These are phyloP conservation scores for Ylistrum balloti DNA, from an alignment of 1,140 invertebrate species.

Conservation along the genomic window DNA sequence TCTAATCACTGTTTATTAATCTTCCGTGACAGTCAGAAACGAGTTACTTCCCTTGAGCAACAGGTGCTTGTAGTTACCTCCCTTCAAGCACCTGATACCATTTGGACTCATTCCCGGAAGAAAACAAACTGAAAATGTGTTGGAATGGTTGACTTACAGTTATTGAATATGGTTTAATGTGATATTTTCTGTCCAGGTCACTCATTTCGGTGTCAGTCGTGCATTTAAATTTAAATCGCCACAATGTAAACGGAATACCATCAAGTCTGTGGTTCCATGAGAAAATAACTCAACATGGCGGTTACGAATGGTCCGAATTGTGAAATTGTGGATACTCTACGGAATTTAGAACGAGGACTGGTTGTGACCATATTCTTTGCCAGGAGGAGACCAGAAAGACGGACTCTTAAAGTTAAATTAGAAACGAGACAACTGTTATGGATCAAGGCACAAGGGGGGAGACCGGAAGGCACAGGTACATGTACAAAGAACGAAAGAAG, in stretches of 20 bases:
- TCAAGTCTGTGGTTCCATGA: not conserved
- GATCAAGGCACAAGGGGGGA: slow-evolving; percentile 57
- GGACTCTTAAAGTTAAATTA: slow-evolving; percentile 59
- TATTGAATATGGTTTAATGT: slow-evolving; percentile 23
- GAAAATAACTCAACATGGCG: slow-evolving; percentile 9
- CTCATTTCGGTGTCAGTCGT: not conserved
- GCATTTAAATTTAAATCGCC: not conserved
- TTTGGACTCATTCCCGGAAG: slow-evolving; percentile 53
- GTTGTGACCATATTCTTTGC: slow-evolving; percentile 62
- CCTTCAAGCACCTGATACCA: slow-evolving; percentile 43
- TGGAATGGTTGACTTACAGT: not conserved
- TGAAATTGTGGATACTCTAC: slow-evolving; percentile 51
- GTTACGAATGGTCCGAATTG: slow-evolving; percentile 48
- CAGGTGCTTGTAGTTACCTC: slow-evolving; percentile 54
- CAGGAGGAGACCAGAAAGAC: slow-evolving; percentile 61
- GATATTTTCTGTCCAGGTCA: not conserved
- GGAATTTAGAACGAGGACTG: slow-evolving; percentile 56
- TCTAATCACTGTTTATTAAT: no score
- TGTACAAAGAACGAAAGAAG: not conserved
- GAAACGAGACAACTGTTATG: slow-evolving; percentile 63
- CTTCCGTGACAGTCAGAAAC: not conserved
- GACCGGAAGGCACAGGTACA: slow-evolving; percentile 60
- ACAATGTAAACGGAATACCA: not conserved
- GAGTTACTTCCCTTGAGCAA: slow-evolving; percentile 49
- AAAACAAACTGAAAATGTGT: slow-evolving; percentile 8